Conservation (phyloP, 2,888 invertebrate species). For the Harpalus rufipes region DNA sequence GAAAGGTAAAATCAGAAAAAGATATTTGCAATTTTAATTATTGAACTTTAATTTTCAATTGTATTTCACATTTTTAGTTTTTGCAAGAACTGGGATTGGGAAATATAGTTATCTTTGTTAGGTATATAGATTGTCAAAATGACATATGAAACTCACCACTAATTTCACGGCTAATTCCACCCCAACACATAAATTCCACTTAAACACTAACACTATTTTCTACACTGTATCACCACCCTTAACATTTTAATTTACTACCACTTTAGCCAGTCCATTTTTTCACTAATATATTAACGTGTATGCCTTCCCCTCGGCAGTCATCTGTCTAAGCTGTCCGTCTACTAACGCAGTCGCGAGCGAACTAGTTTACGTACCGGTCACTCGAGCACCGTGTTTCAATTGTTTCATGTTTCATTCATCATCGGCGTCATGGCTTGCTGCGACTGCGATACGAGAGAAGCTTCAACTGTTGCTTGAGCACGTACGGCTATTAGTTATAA, state of each 20-base stretch:
- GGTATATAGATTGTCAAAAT: no score
- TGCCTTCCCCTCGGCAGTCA: not conserved
- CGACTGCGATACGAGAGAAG: not conserved
- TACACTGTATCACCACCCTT: no score
- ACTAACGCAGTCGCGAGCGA: not conserved
- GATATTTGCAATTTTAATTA: no score
- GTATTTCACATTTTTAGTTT: no score
- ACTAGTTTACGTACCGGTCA: conserved; percentile 50
- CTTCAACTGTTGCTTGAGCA: conserved; percentile 25
- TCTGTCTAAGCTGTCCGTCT: conserved; percentile 4
- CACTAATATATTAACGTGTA: no score
- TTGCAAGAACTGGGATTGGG: no score
- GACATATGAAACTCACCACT: not conserved
- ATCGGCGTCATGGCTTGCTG: conserved; percentile 22
- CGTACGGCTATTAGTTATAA: conserved; percentile 40
- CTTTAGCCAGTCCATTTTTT: conserved; percentile 1
- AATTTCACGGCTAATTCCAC: not conserved
- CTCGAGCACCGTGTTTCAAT: conserved; percentile 50
- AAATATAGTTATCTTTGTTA: not conserved
- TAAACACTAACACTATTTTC: not conserved
- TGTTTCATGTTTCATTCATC: conserved; percentile 54
- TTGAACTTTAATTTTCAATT: no score
- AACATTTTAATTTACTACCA: not conserved
- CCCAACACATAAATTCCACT: not conserved
- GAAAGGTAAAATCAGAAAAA: no score